A percentile compares a stretch with the other conserved stretches of the same genome.
Conservation (phyloP, 2,888 invertebrate genomes). For the Apeira syringaria region DNA sequence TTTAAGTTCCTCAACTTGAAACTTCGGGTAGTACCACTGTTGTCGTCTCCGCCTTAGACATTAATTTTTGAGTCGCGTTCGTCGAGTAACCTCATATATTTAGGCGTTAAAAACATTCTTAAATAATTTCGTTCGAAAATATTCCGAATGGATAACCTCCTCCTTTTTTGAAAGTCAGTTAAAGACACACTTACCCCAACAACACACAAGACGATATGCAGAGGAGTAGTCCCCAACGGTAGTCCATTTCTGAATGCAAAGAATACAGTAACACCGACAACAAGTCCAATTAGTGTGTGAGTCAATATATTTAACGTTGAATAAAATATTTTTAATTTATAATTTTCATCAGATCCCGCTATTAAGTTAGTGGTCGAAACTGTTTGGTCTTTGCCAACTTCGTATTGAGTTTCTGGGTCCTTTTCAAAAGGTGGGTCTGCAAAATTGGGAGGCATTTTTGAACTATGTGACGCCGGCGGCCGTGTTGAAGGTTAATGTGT, state of each 20-base stretch:
- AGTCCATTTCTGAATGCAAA: slow-evolving; percentile 49
- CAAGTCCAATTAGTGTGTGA: slow-evolving; percentile 58
- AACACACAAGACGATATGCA: slow-evolving; percentile 63
- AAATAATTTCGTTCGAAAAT: too few relatives aligned
- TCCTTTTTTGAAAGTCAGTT: too few relatives aligned
- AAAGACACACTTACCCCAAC: slow-evolving; percentile 62
- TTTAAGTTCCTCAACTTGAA: too few relatives aligned
- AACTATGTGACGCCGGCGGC: neutral
- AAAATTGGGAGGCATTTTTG: slow-evolving; percentile 44
- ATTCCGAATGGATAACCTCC: too few relatives aligned
- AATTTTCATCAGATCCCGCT: slow-evolving; percentile 28
- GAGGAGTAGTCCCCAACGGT: slow-evolving; percentile 45
- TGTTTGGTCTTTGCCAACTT: slow-evolving; percentile 5
- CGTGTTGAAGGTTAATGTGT: neutral
- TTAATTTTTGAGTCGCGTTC: too few relatives aligned
- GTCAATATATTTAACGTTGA: slow-evolving; percentile 51
- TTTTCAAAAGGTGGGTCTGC: slow-evolving; percentile 29
- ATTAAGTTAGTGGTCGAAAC: slow-evolving; percentile 15
- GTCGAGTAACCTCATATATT: too few relatives aligned
- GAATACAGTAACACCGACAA: slow-evolving; percentile 46
- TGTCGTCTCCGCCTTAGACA: too few relatives aligned
- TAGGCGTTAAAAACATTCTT: too few relatives aligned
- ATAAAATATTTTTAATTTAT: slow-evolving; percentile 49
- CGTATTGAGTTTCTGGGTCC: slow-evolving; percentile 31
- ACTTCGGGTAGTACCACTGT: too few relatives aligned